A percentile compares a stretch with the other conserved stretches of the same genome.
phyloP scores from a whole-genome alignment of 2,113 vertebrate genomes.

The Lepus europaeus region DNA sequence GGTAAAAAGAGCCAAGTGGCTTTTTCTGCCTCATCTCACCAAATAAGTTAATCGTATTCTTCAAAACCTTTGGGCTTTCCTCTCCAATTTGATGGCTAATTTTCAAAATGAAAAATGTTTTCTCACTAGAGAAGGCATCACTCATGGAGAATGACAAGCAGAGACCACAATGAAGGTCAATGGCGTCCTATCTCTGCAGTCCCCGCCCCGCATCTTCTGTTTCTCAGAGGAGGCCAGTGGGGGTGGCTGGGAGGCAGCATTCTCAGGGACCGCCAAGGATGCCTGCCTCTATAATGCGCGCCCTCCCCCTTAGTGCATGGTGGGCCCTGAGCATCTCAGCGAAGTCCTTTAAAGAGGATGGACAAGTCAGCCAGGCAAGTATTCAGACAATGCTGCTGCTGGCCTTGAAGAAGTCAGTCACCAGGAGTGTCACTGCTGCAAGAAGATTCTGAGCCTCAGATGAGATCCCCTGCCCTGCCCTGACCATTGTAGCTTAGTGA shows the following conservation, averaged over 20 bases:
- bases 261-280: background rate
- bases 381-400: background rate
- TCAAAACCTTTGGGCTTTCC: slow-evolving; percentile 25
- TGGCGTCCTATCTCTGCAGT: background rate
- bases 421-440: background rate
- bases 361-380: slow-evolving; percentile 1
- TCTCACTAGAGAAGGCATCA: slow-evolving; percentile 54
- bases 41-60: slow-evolving; percentile 36
- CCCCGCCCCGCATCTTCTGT: background rate
- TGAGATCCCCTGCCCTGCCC: background rate
- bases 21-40: slow-evolving; percentile 40
- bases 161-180: background rate
- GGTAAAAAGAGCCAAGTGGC: background rate
- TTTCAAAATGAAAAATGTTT: slow-evolving; percentile 66
- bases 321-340: background rate
- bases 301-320: background rate
- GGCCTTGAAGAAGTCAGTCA: background rate
- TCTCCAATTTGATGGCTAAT: slow-evolving; percentile 48
- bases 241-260: background rate
- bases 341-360: background rate
- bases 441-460: background rate
- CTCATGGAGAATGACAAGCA: slow-evolving; percentile 24
- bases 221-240: slow-evolving; percentile 13
- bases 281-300: background rate
- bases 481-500: background rate